Evolutionary conservation across 2,113 vertebrate species (phyloP).

Genomic region (Mustela nigripes): DNA sequence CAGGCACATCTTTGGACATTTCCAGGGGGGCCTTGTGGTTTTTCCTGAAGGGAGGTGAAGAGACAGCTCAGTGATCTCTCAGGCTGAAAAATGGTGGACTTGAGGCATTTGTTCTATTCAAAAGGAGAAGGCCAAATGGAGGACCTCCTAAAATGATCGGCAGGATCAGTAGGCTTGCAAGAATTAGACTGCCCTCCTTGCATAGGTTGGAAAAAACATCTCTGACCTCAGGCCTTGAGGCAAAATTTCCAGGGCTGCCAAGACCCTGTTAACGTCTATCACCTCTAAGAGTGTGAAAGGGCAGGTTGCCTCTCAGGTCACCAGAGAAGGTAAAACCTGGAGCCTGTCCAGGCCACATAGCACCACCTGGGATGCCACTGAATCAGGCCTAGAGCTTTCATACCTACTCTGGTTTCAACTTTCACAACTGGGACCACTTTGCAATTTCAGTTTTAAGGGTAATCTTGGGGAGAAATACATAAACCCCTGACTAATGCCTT

Average conservation of each 20-base stretch:
- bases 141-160: neutral
- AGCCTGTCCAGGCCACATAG: constrained; percentile 64
- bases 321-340: constrained; percentile 66
- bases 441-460: constrained; percentile 74
- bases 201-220: constrained; percentile 17
- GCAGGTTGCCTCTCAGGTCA: constrained; percentile 60
- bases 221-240: constrained; percentile 62
- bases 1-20: neutral
- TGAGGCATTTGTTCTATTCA: neutral
- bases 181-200: constrained; percentile 12
- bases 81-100: neutral
- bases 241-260: constrained; percentile 57
- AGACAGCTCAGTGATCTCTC: neutral
- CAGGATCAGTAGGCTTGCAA: neutral
- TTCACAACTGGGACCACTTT: constrained; percentile 77
- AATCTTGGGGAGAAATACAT: constrained; percentile 77
- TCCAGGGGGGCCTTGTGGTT: neutral
- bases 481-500: constrained; percentile 76
- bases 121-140: neutral
- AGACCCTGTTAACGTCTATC: constrained; percentile 66
- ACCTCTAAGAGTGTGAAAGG: constrained; percentile 59
- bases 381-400: neutral
- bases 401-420: constrained; percentile 68
- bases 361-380: neutral
- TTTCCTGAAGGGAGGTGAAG: neutral